Conservation (phyloP, 2,113 vertebrate genomes). For the Catharus minimus region DNA sequence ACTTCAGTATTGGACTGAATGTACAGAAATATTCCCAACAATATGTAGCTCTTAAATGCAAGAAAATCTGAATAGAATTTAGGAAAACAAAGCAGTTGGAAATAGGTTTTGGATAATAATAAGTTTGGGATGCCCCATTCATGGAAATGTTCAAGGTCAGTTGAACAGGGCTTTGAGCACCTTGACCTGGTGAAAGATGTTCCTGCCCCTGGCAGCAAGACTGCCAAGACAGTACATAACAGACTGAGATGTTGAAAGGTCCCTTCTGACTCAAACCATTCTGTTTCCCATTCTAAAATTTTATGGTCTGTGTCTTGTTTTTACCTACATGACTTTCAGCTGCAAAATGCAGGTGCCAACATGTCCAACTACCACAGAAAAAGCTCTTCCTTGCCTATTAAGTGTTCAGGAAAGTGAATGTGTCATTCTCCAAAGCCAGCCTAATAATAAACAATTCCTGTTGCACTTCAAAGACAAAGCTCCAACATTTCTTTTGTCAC, state of each 20-base stretch:
- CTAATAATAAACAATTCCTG: neutral
- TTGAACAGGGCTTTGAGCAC: neutral
- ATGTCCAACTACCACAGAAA: neutral
- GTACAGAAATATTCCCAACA: neutral
- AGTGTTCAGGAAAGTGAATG: neutral
- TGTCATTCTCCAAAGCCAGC: neutral
- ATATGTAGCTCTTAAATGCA: neutral
- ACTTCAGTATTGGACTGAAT: neutral
- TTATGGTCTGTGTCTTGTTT: neutral
- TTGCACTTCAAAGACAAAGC: neutral
- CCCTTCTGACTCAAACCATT: neutral
- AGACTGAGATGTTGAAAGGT: neutral
- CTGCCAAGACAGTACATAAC: neutral
- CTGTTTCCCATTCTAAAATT: neutral
- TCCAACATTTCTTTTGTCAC: neutral
- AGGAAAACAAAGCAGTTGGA: neutral
- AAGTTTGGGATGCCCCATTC: neutral
- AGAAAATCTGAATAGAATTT: neutral
- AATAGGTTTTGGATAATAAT: neutral
- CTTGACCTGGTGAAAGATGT: neutral
- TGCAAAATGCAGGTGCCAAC: neutral
- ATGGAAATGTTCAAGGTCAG: neutral
- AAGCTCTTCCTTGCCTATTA: neutral
- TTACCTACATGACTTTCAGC: neutral
- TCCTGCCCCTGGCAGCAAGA: neutral